Conservation (phyloP, 1,140 invertebrate genomes). For the Drosophila tristis region DNA sequence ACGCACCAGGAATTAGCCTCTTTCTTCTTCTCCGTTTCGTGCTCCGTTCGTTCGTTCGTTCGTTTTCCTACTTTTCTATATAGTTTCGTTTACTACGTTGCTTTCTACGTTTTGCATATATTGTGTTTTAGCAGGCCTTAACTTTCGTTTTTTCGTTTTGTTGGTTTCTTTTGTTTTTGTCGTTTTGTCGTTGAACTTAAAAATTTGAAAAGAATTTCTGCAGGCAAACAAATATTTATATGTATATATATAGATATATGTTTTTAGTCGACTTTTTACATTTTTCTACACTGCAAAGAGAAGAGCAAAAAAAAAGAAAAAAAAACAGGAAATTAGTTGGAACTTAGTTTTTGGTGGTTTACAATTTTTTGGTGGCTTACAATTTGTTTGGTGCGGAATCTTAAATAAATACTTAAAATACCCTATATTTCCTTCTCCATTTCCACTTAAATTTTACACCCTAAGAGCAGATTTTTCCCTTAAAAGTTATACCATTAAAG, state of each 20-base stretch:
- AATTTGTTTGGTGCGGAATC: too few relatives aligned
- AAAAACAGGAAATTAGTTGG: constrained; percentile 3
- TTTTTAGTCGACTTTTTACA: constrained; percentile 83
- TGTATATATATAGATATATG: constrained; percentile 60
- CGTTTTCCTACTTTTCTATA: constrained; percentile 40
- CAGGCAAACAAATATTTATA: constrained; percentile 74
- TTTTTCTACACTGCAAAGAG: constrained; percentile 81
- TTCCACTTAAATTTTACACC: too few relatives aligned
- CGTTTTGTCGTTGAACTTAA: constrained; percentile 68
- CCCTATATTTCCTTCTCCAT: too few relatives aligned
- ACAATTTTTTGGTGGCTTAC: too few relatives aligned
- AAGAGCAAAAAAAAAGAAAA: constrained; percentile 19
- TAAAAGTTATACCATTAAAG: too few relatives aligned
- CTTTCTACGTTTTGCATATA: constrained; percentile 33
- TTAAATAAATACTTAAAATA: too few relatives aligned
- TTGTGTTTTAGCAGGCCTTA: constrained; percentile 41
- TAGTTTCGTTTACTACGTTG: constrained; percentile 32
- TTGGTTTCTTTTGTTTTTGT: constrained; percentile 46
- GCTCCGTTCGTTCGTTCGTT: constrained; percentile 41
- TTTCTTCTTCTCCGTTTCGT: constrained; percentile 16
- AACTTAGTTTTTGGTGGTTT: too few relatives aligned
- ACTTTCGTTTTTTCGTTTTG: constrained; percentile 47
- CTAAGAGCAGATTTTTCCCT: too few relatives aligned
- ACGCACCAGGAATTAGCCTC: constrained; percentile 71
- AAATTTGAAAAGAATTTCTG: constrained; percentile 78